Percentiles rank a stretch among this genome's conserved stretches.
Evolutionary conservation across 2,797 vertebrate genomes (phyloP).

Genomic region (Catharus ustulatus): DNA sequence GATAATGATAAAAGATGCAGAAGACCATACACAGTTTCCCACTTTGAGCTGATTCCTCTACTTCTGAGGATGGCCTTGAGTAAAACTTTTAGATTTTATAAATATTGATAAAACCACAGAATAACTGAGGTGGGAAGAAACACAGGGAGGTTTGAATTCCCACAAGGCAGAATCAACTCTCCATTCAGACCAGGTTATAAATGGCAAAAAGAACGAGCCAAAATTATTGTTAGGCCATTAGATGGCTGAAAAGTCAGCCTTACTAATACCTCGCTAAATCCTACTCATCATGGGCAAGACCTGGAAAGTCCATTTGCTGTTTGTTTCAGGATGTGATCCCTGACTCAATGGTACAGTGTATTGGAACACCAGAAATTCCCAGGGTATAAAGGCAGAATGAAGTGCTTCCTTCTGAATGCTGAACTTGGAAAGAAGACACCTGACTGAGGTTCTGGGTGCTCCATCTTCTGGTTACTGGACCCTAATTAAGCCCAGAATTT

Average conservation of each 20-base stretch:
- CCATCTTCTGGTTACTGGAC: neutral
- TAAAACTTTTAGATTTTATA: conserved; percentile 7
- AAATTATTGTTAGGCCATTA: conserved; percentile 54
- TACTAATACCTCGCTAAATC: conserved; percentile 54
- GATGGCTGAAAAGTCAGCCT: conserved; percentile 33
- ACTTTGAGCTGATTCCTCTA: neutral
- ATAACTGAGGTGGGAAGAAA: neutral
- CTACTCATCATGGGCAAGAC: conserved; percentile 59
- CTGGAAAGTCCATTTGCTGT: conserved; percentile 43
- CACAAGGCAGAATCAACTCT: neutral
- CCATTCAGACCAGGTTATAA: neutral
- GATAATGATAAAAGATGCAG: neutral
- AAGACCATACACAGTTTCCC: neutral
- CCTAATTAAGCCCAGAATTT: neutral
- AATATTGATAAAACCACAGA: neutral
- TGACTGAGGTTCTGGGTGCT: neutral
- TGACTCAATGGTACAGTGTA: neutral
- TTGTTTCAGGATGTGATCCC: neutral
- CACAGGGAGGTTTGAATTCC: neutral
- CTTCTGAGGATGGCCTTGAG: conserved; percentile 39
- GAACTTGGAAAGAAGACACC: neutral
- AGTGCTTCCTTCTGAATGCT: neutral
- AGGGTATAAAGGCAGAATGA: neutral
- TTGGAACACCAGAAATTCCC: neutral
- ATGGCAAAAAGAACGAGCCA: conserved; percentile 8